These are phyloP conservation scores for Tringa solitaria DNA, from an alignment of 2,113 vertebrate species.

Conservation along the genomic window DNA sequence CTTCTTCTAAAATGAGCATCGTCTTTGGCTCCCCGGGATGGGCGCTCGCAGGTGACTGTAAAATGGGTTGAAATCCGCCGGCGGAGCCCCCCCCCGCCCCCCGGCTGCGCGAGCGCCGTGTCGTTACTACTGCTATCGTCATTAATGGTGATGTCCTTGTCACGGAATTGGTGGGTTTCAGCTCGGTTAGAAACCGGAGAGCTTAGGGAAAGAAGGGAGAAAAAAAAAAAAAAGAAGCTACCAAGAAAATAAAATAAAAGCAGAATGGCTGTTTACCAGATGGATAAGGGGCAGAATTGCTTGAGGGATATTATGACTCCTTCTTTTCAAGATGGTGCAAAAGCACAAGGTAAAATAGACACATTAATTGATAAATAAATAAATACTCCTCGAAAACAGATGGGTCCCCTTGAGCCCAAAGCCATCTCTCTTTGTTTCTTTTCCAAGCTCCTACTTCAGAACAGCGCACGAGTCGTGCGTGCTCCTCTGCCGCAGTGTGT, in stretches of 20 bases:
- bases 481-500: neutral
- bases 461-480: neutral
- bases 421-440: conserved; percentile 44
- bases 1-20: neutral
- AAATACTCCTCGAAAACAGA: conserved; percentile 59
- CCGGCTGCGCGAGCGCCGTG: neutral
- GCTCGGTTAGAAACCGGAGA: neutral
- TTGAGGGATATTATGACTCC: conserved; percentile 30
- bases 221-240: neutral
- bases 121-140: conserved; percentile 16
- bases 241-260: conserved; percentile 45
- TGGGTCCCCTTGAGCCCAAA: conserved; percentile 52
- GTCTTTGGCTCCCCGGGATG: neutral
- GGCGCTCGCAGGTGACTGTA: conserved; percentile 6
- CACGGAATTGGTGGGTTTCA: conserved; percentile 4
- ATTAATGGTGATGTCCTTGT: conserved; percentile 52
- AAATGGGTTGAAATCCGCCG: neutral
- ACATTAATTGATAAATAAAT: conserved; percentile 71
- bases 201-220: neutral
- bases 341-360: conserved; percentile 47
- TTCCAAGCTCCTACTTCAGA: conserved; percentile 11
- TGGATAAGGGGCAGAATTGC: conserved; percentile 51
- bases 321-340: conserved; percentile 44
- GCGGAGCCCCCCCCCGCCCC: neutral
- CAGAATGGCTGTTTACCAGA: conserved; percentile 56